Evolutionary conservation across 2,888 invertebrate genomes (phyloP).

Genomic region (Caenorhabditis imperialis): DNA sequence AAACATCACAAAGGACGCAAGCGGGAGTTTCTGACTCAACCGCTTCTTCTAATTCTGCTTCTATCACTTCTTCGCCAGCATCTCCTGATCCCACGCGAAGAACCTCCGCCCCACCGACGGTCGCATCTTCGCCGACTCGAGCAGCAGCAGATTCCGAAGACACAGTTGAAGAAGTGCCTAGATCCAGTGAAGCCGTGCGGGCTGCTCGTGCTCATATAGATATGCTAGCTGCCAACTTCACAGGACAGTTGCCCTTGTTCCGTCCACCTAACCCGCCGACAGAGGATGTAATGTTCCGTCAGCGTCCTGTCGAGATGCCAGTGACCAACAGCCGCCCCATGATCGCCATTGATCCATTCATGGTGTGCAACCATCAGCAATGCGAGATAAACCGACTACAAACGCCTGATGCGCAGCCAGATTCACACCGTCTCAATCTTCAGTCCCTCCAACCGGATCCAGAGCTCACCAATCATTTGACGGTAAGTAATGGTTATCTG

Average conservation of each 20-base stretch:
- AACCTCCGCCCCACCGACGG: too few species aligned
- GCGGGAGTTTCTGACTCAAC: too few species aligned
- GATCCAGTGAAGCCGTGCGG: background rate
- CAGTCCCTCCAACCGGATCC: conserved; percentile 31
- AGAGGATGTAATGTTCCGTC: too few species aligned
- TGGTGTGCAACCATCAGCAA: conserved; percentile 30
- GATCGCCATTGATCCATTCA: conserved; percentile 44
- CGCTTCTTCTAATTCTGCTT: too few species aligned
- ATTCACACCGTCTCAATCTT: conserved; percentile 12
- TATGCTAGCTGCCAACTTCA: conserved; percentile 20
- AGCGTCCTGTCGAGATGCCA: background rate
- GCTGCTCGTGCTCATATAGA: conserved; percentile 15
- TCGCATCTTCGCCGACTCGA: too few species aligned
- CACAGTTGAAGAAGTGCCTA: too few species aligned
- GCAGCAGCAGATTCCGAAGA: too few species aligned
- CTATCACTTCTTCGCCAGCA: too few species aligned
- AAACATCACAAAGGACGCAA: too few species aligned
- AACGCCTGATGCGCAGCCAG: background rate
- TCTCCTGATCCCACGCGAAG: too few species aligned
- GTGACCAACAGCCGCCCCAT: conserved; percentile 3
- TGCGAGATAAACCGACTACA: conserved; percentile 28
- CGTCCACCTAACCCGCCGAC: conserved; percentile 6
- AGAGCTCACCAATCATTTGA: conserved; percentile 7
- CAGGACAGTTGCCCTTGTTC: conserved; percentile 1
- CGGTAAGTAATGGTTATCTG: conserved; percentile 1